Conservation (phyloP, 2,797 vertebrate species). For the Morus bassanus region DNA sequence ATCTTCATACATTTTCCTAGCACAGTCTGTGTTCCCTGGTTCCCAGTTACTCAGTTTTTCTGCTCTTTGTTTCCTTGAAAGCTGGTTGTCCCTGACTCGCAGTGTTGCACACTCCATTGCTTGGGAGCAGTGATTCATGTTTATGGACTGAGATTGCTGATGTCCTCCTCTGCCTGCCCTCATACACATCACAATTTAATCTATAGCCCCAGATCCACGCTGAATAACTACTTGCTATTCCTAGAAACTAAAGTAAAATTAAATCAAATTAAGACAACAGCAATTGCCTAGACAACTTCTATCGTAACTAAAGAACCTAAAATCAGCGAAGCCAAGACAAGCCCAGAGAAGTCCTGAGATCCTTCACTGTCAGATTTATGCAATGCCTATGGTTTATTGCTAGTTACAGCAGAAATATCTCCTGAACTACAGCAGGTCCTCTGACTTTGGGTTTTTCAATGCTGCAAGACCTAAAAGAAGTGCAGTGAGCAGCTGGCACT, state of each 20-base stretch:
- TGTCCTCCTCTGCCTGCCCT: background rate
- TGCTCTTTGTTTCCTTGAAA: background rate
- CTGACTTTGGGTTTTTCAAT: background rate
- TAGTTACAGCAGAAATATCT: background rate
- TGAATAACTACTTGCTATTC: background rate
- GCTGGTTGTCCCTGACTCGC: background rate
- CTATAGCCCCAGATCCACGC: background rate
- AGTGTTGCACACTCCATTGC: background rate
- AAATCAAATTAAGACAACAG: background rate
- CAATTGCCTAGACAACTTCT: background rate
- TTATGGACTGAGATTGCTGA: background rate
- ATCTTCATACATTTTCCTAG: background rate
- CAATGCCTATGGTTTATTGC: background rate
- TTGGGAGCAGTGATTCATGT: background rate
- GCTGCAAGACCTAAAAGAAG: background rate
- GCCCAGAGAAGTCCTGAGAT: background rate
- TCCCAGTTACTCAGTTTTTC: background rate
- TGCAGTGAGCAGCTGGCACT: background rate
- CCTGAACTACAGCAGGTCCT: background rate
- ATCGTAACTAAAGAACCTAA: background rate
- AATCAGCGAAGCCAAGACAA: background rate
- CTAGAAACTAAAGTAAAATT: background rate
- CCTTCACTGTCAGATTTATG: background rate
- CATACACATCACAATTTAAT: background rate
- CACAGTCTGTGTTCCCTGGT: background rate